These are phyloP conservation scores for Dallia pectoralis DNA, from an alignment of 2,797 vertebrate species.

Conservation along the genomic window DNA sequence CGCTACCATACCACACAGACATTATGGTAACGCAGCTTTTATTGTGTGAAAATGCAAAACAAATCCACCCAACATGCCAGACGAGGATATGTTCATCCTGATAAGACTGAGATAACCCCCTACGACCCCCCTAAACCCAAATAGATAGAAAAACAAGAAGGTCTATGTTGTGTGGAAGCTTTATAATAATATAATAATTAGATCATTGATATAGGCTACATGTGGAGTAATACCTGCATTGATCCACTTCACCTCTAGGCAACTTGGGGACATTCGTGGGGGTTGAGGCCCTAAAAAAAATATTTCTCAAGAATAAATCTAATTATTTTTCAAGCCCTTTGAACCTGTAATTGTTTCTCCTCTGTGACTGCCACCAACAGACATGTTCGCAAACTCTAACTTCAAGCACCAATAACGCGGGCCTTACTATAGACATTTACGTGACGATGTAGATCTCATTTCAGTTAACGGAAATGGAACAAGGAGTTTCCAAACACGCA, in stretches of 20 bases:
- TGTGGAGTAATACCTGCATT: not conserved
- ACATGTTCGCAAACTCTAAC: too few relatives aligned
- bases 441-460: too few relatives aligned
- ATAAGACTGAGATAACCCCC: not conserved
- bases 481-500: too few relatives aligned
- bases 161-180: not conserved
- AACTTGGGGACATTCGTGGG: too few relatives aligned
- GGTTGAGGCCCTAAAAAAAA: too few relatives aligned
- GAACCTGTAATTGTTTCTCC: too few relatives aligned
- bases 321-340: too few relatives aligned
- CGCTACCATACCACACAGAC: not conserved
- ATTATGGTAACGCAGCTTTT: constrained; percentile 2
- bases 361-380: too few relatives aligned
- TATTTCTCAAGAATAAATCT: too few relatives aligned
- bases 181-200: not conserved
- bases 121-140: not conserved
- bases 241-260: not conserved
- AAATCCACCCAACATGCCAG: constrained; percentile 1
- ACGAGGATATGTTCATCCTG: not conserved
- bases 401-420: too few relatives aligned
- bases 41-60: not conserved
- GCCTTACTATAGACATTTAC: too few relatives aligned
- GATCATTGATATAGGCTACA: not conserved
- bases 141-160: not conserved
- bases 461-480: too few relatives aligned